These are phyloP conservation scores for Mus musculus DNA, from an alignment of 2,113 vertebrate species.

Conservation along the genomic window GRCm39 chr1:97923001-97923500, in stretches of 20 bases:
- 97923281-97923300: not conserved
- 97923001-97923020: not conserved
- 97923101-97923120: not conserved
- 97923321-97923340: not conserved
- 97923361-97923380: not conserved
- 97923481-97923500: accelerated
- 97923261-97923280: not conserved
- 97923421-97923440: not conserved
- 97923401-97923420: not conserved
- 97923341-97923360: not conserved
- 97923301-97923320: not conserved
- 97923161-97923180: not conserved
- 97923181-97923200: not conserved
- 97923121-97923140: not conserved
- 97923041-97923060: not conserved
- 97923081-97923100: constrained; percentile 22
- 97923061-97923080: not conserved
- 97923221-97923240: too few relatives aligned
- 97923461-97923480: not conserved
- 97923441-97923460: not conserved
- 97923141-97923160: not conserved
- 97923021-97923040: not conserved
- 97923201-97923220: not conserved
- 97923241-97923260: not conserved
- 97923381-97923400: not conserved